These are phyloP conservation scores for Solenopsis fugax DNA, from an alignment of 1,140 invertebrate species.

Conservation along the genomic window DNA sequence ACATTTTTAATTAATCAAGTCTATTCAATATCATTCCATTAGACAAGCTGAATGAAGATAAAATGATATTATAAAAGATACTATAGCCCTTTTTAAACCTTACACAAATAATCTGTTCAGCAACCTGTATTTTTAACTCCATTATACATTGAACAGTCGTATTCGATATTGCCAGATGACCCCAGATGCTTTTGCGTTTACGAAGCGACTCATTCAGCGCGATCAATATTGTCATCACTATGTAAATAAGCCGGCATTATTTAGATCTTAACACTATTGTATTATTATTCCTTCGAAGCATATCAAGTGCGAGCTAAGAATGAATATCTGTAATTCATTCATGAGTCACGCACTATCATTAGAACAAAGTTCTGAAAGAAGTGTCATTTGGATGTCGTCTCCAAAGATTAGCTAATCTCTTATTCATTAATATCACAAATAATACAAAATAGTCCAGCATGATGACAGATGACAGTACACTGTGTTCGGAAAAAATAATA, in stretches of 20 bases:
- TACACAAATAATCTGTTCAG: slow-evolving; percentile 1
- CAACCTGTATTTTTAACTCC: neutral
- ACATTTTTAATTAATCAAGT: neutral
- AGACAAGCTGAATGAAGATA: neutral
- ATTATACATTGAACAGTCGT: neutral
- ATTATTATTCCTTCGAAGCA: neutral
- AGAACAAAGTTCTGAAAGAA: neutral
- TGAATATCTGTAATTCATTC: slow-evolving; percentile 2
- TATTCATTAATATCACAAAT: neutral
- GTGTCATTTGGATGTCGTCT: neutral
- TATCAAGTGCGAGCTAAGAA: neutral
- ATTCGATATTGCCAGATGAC: neutral
- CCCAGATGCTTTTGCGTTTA: neutral
- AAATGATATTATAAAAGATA: neutral
- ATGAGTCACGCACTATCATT: neutral
- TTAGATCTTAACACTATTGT: neutral
- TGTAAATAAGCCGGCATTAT: neutral
- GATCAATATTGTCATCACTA: neutral
- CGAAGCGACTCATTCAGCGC: neutral
- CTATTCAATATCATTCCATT: neutral
- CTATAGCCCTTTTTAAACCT: neutral
- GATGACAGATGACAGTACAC: neutral
- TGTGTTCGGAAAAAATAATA: neutral
- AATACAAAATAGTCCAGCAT: neutral
- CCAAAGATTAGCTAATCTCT: neutral